These are phyloP conservation scores for Eilema sororculum DNA, from an alignment of 2,888 invertebrate genomes.

Conservation along the genomic window DNA sequence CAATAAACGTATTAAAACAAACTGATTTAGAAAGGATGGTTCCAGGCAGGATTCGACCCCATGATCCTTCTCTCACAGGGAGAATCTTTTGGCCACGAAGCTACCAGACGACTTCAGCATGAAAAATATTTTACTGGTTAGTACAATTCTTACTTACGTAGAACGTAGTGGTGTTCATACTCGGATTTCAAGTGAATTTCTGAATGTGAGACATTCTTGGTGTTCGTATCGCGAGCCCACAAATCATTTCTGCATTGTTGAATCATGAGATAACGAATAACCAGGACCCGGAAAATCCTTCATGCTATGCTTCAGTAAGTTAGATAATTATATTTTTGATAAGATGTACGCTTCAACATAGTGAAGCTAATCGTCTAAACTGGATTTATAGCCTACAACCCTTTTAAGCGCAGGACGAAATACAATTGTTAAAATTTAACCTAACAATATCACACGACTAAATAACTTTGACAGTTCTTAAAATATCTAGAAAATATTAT, in stretches of 20 bases:
- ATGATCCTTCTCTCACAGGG: too few species aligned
- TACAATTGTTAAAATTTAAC: too few species aligned
- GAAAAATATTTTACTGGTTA: conserved; percentile 16
- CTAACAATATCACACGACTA: background rate
- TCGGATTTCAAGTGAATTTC: background rate
- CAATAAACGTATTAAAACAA: too few species aligned
- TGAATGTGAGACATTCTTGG: conserved; percentile 33
- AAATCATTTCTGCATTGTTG: conserved; percentile 67
- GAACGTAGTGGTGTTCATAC: background rate
- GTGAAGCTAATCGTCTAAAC: background rate
- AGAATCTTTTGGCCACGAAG: too few species aligned
- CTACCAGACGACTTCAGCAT: background rate
- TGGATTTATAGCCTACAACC: background rate
- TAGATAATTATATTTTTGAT: conserved; percentile 2
- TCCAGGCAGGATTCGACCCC: too few species aligned
- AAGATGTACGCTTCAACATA: background rate
- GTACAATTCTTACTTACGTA: conserved; percentile 31
- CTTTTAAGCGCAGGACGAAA: too few species aligned
- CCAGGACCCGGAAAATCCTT: conserved; percentile 56
- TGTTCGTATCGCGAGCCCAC: conserved; percentile 39
- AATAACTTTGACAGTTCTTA: too few species aligned
- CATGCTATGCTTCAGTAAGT: conserved; percentile 25
- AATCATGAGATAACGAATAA: conserved; percentile 58
- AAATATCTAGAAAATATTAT: too few species aligned
- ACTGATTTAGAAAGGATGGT: too few species aligned